Evolutionary conservation across 1,140 invertebrate genomes (phyloP).

Genomic region (Microplitis mediator): DNA sequence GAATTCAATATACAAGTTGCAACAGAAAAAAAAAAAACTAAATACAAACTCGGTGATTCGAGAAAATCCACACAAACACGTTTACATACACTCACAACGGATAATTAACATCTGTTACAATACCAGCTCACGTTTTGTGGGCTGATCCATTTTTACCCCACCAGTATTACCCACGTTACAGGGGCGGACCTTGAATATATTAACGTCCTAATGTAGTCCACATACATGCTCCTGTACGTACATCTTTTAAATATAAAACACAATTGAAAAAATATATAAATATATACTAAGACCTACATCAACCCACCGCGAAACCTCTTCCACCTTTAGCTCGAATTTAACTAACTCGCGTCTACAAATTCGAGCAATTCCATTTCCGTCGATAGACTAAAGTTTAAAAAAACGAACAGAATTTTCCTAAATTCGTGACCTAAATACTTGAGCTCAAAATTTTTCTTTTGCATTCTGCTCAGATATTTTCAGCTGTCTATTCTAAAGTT

Average conservation of each 20-base stretch:
- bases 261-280: not conserved
- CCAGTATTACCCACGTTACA: conserved; percentile 36
- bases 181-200: conserved; percentile 62
- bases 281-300: no score
- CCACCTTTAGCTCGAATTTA: no score
- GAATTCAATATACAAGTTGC: no score
- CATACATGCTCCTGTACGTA: not conserved
- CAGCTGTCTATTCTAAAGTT: no score
- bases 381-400: no score
- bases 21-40: not conserved
- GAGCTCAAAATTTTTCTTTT: no score
- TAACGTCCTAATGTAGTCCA: conserved; percentile 49
- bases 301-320: no score
- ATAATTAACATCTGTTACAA: conserved; percentile 63
- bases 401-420: no score
- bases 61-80: not conserved
- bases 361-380: no score
- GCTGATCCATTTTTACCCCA: conserved; percentile 38
- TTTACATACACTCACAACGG: conserved; percentile 36
- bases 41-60: not conserved
- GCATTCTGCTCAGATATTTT: no score
- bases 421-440: no score
- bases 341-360: no score
- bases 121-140: conserved; percentile 39
- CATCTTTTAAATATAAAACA: not conserved